Evolutionary conservation across 2,888 invertebrate species (phyloP), one percentile per base, ranked within the genome.

Genomic region (Ceramica pisi): DNA sequence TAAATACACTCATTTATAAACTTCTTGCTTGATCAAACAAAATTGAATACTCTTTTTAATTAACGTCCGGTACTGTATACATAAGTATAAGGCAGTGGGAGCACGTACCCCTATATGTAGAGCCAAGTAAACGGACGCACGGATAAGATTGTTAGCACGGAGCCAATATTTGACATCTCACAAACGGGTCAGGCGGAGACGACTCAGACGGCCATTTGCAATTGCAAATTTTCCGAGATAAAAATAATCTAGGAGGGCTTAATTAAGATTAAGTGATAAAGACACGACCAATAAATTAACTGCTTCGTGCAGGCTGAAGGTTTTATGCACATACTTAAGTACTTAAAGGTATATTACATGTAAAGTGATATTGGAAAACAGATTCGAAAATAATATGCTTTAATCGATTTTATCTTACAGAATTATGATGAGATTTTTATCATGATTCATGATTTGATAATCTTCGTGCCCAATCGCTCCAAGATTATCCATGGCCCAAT

Each of bases 221-320:
- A 93, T 89, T 94, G 94, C 94, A 94, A 95, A 94, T 94, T 94
- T 94, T 93, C 92, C 92, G 86, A 92, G 95, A 95, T 95, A 94
- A 95, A 94, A 94, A 92, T 94, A 92, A 94, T 94, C 94, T 93
- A 88, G 81, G 84, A 88, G 85, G 82, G 90, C 89, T 94, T 93
- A 91, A 93, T 92, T 90, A 89, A 92, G 94, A 93, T 94, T 92
- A 92, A 87, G 86, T 84, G 91, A 90, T 92, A 90, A 90, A 90
- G 89, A 89, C 87, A 85, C 79, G 63, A 72, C 85, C 74, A 85
- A 85, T 85, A 85, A 85, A 85, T 85, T 85, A 69, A 81, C 75
- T 53, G 64, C 80, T 81, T 84, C 84, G 80, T 81, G 87, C 89
- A 62, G 77, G 72, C 78, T 78, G 80, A 76, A 80, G 77, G 85